Percentiles rank a stretch among this genome's conserved stretches.
Evolutionary conservation across 2,113 vertebrate species (phyloP).

Genomic region (Formicarius rufipectus): DNA sequence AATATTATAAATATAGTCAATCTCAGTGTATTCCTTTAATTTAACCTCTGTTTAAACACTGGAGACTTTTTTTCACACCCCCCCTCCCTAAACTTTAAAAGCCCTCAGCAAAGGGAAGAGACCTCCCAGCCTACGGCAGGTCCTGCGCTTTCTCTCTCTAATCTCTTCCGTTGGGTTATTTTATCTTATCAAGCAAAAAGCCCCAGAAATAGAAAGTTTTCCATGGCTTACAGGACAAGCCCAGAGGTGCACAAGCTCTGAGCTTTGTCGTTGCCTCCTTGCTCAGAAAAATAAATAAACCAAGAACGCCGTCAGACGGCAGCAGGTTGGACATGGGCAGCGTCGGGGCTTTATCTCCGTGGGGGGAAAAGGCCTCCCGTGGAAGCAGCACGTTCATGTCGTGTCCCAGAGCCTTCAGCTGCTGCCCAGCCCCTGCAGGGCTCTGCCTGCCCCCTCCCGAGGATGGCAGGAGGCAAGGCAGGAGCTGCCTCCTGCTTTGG

Average conservation of each 20-base stretch:
- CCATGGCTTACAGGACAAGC: slow-evolving; percentile 56
- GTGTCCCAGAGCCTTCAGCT: background rate
- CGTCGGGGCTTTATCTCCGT: background rate
- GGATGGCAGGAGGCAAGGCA: slow-evolving; percentile 63
- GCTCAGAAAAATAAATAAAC: background rate
- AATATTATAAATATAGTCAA: background rate
- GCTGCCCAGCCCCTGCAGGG: background rate
- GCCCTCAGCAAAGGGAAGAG: background rate
- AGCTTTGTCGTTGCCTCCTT: background rate
- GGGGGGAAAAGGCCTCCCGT: slow-evolving; percentile 1
- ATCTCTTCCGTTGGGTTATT: slow-evolving; percentile 67
- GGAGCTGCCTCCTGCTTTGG: slow-evolving; percentile 82
- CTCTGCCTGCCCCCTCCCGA: background rate
- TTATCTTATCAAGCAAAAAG: slow-evolving; percentile 86
- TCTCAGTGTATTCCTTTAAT: background rate
- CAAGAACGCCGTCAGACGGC: background rate
- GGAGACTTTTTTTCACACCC: background rate
- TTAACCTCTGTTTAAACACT: background rate
- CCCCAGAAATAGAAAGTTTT: slow-evolving; percentile 86
- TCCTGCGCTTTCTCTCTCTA: slow-evolving; percentile 51
- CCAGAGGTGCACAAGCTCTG: slow-evolving; percentile 17
- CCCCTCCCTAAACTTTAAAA: background rate
- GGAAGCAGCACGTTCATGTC: background rate
- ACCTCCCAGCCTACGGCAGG: background rate
- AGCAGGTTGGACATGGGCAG: background rate